These are phyloP conservation scores for Hippasteria phrygiana DNA, from an alignment of 53 echinoderm and acorn worm genomes.

Conservation along the genomic window DNA sequence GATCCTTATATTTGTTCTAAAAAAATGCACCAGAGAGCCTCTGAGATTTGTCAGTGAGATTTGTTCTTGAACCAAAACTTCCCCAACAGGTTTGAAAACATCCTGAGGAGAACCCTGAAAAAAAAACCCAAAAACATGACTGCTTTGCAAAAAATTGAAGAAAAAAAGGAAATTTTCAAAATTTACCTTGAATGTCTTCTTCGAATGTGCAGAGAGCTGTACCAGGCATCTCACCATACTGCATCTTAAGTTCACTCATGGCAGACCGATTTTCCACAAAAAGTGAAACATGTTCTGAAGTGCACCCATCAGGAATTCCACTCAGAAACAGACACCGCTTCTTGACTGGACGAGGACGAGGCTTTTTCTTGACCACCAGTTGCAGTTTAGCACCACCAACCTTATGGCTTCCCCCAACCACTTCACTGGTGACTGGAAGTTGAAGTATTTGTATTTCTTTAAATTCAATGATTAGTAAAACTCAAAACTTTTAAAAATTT, in stretches of 20 bases:
- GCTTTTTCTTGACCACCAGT: conserved; percentile 19
- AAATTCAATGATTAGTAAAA: neutral
- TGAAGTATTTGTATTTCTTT: neutral
- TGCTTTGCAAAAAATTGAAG: too few species aligned
- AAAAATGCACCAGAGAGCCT: too few species aligned
- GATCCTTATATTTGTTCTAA: too few species aligned
- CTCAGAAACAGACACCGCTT: conserved; percentile 41
- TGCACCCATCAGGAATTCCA: conserved; percentile 61
- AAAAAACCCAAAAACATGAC: too few species aligned
- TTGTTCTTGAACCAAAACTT: too few species aligned
- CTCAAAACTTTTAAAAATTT: neutral
- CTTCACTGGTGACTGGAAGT: neutral
- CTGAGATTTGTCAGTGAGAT: too few species aligned
- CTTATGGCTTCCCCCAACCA: neutral
- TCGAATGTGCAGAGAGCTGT: conserved; percentile 51
- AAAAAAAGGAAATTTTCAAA: neutral
- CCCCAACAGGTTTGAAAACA: too few species aligned
- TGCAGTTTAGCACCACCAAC: neutral
- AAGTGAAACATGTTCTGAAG: conserved; percentile 24
- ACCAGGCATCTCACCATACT: conserved; percentile 60
- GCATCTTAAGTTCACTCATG: conserved; percentile 29
- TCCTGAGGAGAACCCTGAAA: too few species aligned
- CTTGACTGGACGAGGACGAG: conserved; percentile 29
- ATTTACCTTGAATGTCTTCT: conserved; percentile 47
- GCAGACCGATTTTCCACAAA: conserved; percentile 39